Percentiles rank a stretch among this genome's conserved stretches.
These are phyloP conservation scores for Sebastes hubbsi DNA, from an alignment of 2,797 vertebrate species.

Conservation along the genomic window DNA sequence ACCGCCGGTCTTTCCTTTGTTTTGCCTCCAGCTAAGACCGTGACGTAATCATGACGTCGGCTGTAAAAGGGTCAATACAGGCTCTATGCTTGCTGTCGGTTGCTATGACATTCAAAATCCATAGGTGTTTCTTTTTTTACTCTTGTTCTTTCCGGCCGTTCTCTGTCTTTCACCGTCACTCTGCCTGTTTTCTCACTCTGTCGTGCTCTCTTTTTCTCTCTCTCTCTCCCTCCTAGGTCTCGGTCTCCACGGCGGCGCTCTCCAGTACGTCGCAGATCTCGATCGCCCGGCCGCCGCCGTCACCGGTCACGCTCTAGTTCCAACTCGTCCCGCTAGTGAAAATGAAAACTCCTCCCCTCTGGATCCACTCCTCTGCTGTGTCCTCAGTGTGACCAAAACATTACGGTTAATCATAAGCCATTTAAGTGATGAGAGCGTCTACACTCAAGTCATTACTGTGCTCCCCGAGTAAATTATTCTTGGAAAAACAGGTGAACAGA, in stretches of 20 bases:
- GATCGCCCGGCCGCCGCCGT: constrained; percentile 88
- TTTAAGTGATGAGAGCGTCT: neutral
- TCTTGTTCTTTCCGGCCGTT: neutral
- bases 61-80: too few species aligned
- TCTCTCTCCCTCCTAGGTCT: constrained; percentile 74
- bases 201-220: neutral
- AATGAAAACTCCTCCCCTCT: neutral
- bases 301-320: constrained; percentile 93
- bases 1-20: too few species aligned
- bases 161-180: neutral
- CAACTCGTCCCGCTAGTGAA: constrained; percentile 89
- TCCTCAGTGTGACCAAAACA: neutral
- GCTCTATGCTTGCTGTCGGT: neutral
- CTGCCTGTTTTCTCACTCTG: neutral
- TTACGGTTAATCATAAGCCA: neutral
- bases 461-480: neutral
- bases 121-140: neutral
- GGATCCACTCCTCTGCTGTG: neutral
- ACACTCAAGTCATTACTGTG: neutral
- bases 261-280: constrained; percentile 86
- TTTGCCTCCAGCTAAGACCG: too few species aligned
- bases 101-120: neutral
- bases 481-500: too few species aligned
- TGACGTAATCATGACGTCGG: too few species aligned
- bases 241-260: constrained; percentile 90